A percentile compares a stretch with the other conserved stretches of the same genome.
Evolutionary conservation across 2,888 invertebrate genomes (phyloP).

Genomic region (Lithosia quadra): DNA sequence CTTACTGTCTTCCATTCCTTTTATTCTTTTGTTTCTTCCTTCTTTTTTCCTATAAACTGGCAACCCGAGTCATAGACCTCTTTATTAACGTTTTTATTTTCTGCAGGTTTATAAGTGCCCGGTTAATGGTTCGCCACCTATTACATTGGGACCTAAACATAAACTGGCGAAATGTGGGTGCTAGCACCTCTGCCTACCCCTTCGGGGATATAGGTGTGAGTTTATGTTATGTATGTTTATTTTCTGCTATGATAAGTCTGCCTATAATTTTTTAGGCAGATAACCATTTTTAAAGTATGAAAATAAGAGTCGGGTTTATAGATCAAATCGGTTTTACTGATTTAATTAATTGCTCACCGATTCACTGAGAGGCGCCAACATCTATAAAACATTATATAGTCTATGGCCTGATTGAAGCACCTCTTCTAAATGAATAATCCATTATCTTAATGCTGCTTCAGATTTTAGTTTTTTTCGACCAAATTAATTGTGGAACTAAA

Average conservation of each 20-base stretch:
- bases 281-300: not conserved
- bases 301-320: constrained; percentile 5
- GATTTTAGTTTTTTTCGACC: constrained; percentile 31
- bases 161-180: too few relatives aligned
- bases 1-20: not conserved
- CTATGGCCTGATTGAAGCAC: constrained; percentile 49
- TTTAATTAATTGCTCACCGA: constrained; percentile 38
- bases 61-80: not conserved
- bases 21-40: not conserved
- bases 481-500: constrained; percentile 25
- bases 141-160: too few relatives aligned
- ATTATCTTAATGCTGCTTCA: constrained; percentile 37
- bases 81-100: not conserved
- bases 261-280: too few relatives aligned
- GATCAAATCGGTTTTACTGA: constrained; percentile 14
- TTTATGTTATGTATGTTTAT: too few relatives aligned
- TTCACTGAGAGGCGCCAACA: constrained; percentile 45
- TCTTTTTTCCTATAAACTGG: not conserved
- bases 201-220: too few relatives aligned
- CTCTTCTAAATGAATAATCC: constrained; percentile 42
- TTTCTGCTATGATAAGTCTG: not conserved
- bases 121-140: too few relatives aligned
- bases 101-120: too few relatives aligned
- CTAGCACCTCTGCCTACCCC: too few relatives aligned
- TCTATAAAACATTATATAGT: constrained; percentile 43